Evolutionary conservation across 2,113 vertebrate species (phyloP).

Genomic region (Crotalus viridis): DNA sequence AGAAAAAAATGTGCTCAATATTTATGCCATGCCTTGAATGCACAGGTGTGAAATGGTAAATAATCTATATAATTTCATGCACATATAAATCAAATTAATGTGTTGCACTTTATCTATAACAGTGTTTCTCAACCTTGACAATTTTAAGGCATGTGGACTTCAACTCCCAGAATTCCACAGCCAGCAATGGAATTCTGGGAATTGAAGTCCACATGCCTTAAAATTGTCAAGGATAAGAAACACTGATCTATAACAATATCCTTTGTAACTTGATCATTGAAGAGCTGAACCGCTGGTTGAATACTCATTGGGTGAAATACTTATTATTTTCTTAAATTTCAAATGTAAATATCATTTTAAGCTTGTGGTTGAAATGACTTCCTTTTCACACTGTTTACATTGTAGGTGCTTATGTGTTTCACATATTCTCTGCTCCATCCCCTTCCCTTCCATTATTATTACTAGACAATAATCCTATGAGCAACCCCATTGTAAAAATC

Average conservation of each 20-base stretch:
- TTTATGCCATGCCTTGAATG: constrained; percentile 77
- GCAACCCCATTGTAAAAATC: constrained; percentile 46
- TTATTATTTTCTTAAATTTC: constrained; percentile 46
- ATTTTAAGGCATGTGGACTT: too few species aligned
- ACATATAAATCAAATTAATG: constrained; percentile 78
- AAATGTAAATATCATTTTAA: constrained; percentile 66
- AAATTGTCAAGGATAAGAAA: too few species aligned
- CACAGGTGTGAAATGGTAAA: constrained; percentile 72
- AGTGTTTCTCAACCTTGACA: background rate
- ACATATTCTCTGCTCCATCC: constrained; percentile 17
- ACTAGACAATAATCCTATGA: constrained; percentile 50
- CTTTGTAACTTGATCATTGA: constrained; percentile 79
- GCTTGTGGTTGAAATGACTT: constrained; percentile 71
- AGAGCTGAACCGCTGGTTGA: constrained; percentile 75
- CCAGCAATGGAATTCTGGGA: too few species aligned
- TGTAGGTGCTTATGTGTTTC: constrained; percentile 49
- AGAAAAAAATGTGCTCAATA: constrained; percentile 64
- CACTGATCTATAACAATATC: constrained; percentile 73
- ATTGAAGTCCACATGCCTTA: too few species aligned
- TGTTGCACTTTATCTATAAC: constrained; percentile 76
- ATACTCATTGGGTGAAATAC: constrained; percentile 72
- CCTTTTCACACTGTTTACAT: constrained; percentile 39
- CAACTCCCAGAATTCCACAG: too few species aligned
- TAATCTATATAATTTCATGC: constrained; percentile 76
- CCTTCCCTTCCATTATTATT: constrained; percentile 19